These are phyloP conservation scores for Megatriorchis doriae DNA, from an alignment of 2,113 vertebrate genomes.

Conservation along the genomic window DNA sequence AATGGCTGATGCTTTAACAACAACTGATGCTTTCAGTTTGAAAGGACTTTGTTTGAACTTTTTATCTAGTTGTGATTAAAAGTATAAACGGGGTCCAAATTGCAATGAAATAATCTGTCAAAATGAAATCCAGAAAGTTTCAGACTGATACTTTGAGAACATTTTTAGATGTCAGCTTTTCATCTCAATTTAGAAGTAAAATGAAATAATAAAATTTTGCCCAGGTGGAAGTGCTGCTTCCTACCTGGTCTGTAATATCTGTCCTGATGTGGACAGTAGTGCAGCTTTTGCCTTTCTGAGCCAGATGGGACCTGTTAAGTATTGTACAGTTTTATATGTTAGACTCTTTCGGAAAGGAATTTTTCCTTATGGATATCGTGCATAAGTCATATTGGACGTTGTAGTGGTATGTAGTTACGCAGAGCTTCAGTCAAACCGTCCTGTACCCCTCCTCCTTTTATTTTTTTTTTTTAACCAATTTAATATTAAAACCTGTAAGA, in stretches of 20 bases:
- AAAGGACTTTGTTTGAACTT: neutral
- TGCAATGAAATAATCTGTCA: neutral
- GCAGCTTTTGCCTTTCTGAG: neutral
- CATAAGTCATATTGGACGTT: too few species aligned
- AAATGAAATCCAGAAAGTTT: neutral
- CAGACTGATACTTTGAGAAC: neutral
- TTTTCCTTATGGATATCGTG: accelerated
- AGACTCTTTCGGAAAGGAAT: neutral
- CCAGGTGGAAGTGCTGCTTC: neutral
- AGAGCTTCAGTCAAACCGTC: neutral
- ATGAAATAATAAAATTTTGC: neutral
- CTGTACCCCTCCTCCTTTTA: too few species aligned
- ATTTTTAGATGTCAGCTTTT: neutral
- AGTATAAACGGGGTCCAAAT: accelerated
- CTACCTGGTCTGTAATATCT: neutral
- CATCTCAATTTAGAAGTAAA: neutral
- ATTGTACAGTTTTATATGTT: neutral
- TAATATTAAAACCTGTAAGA: neutral
- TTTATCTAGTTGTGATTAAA: neutral
- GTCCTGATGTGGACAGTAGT: neutral
- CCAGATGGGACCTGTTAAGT: neutral
- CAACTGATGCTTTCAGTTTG: neutral
- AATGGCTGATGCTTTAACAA: neutral
- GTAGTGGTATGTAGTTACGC: neutral
- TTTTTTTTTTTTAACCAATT: neutral